Evolutionary conservation across 2,888 invertebrate genomes (phyloP).

Genomic region (Drosophila algonquin): DNA sequence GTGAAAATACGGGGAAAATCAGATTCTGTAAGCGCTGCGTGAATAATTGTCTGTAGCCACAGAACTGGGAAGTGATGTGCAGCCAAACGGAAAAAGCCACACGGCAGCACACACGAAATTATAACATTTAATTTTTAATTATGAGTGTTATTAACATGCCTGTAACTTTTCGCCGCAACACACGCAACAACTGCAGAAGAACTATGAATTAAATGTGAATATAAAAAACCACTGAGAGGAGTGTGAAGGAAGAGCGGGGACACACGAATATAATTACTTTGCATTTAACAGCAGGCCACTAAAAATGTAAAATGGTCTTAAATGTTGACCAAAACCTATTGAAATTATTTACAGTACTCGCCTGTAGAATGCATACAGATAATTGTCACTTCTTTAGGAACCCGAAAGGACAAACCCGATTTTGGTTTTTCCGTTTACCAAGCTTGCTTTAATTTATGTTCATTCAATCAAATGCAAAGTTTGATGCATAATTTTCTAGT

Average conservation of each 20-base stretch:
- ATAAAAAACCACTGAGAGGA: conserved; percentile 32
- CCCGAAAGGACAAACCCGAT: no score
- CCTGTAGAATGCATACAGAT: no score
- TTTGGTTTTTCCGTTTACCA: neutral
- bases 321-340: conserved; percentile 49
- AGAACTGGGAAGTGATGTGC: conserved; percentile 28
- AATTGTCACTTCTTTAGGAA: no score
- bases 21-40: conserved; percentile 10
- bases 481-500: no score
- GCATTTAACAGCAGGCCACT: conserved; percentile 54
- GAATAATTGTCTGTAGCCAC: conserved; percentile 47
- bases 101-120: conserved; percentile 67
- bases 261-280: conserved; percentile 63
- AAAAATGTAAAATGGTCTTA: conserved; percentile 8
- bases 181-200: conserved; percentile 47
- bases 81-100: conserved; percentile 48
- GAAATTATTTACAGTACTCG: conserved; percentile 42
- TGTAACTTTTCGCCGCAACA: conserved; percentile 61
- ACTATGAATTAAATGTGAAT: conserved; percentile 53
- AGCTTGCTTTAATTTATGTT: neutral
- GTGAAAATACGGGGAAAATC: conserved; percentile 10
- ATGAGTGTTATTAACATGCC: conserved; percentile 73
- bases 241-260: conserved; percentile 2
- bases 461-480: no score
- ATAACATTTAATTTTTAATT: conserved; percentile 76